phyloP scores from a whole-genome alignment of 35 echinoderm and acorn worm species.

The Ptychodera flava region DNA sequence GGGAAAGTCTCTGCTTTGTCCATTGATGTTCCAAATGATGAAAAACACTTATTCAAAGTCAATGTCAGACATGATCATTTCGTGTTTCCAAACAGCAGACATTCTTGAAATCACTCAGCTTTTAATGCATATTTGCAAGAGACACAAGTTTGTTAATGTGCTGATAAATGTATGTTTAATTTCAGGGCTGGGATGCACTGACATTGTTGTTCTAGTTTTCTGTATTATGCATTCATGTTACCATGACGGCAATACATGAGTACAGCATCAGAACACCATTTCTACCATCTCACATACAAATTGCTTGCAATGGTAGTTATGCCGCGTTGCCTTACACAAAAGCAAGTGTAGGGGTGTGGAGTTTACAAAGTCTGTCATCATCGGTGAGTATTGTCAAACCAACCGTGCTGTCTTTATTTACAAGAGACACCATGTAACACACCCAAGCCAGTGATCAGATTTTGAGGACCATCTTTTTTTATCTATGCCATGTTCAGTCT shows the following conservation, averaged over 20 bases:
- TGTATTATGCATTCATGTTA: too few relatives aligned
- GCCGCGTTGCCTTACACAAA: constrained; percentile 58
- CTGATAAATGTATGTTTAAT: too few relatives aligned
- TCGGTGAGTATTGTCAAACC: constrained; percentile 35
- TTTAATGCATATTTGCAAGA: too few relatives aligned
- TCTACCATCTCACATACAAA: constrained; percentile 53
- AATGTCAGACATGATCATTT: too few relatives aligned
- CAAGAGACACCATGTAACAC: background rate
- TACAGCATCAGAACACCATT: constrained; percentile 41
- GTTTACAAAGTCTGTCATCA: constrained; percentile 63
- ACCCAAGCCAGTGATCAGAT: background rate
- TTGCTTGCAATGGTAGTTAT: constrained; percentile 66
- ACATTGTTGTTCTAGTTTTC: too few relatives aligned
- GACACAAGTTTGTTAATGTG: too few relatives aligned
- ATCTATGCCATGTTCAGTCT: background rate
- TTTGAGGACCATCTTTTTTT: background rate
- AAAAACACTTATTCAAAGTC: too few relatives aligned
- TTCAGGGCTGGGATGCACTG: too few relatives aligned
- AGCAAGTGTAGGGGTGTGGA: constrained; percentile 73
- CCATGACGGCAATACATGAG: constrained; percentile 41
- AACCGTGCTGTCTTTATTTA: background rate
- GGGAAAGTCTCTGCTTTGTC: too few relatives aligned
- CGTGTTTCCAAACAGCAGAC: too few relatives aligned
- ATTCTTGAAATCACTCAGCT: too few relatives aligned
- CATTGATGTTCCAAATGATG: too few relatives aligned